Evolutionary conservation across 2,888 invertebrate genomes (phyloP), one percentile per base, ranked within the genome.

Genomic region (Rhagophthalmus giganteus): DNA sequence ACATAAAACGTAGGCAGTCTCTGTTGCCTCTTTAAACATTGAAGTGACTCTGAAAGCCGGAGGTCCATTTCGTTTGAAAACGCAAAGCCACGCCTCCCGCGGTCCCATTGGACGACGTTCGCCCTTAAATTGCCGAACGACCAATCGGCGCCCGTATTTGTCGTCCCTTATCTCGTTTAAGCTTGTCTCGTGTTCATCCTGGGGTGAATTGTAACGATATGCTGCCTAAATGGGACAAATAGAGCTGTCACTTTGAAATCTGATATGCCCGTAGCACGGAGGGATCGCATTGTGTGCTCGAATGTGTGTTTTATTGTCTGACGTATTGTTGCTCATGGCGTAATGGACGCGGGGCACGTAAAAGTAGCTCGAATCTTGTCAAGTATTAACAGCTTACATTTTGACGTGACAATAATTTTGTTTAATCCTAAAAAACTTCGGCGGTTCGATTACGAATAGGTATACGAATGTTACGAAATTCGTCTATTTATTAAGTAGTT

Each of bases 181-280:
- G 58, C 45, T 50, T 58, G 46, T 60, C 60, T 57, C 62, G 51
- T 59, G 62, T 58, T 60, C 56, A 56, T 54, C 56, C 58, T 60
- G 61, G 63, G 64, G 60, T 60, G 54, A 61, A 52, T 40, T 50
- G 40, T 33, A 51, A 49, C 40, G 52, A 49, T 52, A 45, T 57
- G 58, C 58, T 53, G 50, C 57, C 66, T 68, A 67, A 70, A 67
- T 64, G 67, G 65, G 64, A 67, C 70, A 65, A 68, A 68, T 67
- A 64, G 65, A 62, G 67, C 65, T 67, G 69, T 69, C 69, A 67
- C 65, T 60, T 64, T 63, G 68, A 70, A 68, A 70, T 70, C 69
- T 68, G 70, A 70, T 70, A 69, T 66, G 66, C 62, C 63, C 66
- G 62, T 61, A 44, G 57, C 39, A 35, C 48, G 49, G 51, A 51